These are phyloP conservation scores for Grammomys dolichurus DNA, from an alignment of 2,113 vertebrate genomes.

Conservation along the genomic window DNA sequence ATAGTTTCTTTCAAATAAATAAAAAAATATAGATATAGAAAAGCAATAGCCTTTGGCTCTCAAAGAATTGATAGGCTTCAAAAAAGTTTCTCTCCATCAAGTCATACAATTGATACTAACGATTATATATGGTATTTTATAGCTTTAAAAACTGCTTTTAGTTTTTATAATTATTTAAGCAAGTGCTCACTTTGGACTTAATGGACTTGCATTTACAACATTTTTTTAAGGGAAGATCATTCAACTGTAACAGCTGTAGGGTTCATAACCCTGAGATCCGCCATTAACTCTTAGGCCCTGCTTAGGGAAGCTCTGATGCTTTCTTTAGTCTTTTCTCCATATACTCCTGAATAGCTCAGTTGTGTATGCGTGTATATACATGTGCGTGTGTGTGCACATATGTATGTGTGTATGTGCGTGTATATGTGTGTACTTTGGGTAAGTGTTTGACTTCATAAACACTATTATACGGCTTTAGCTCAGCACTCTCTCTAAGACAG, in stretches of 20 bases:
- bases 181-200: not conserved
- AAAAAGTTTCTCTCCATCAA: not conserved
- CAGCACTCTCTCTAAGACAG: not conserved
- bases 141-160: conserved; percentile 21
- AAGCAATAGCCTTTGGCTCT: not conserved
- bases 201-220: conserved; percentile 22
- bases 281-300: not conserved
- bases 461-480: not conserved
- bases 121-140: not conserved
- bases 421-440: not conserved
- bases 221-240: conserved; percentile 41
- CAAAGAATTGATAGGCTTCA: not conserved
- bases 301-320: not conserved
- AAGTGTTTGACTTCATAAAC: not conserved
- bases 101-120: not conserved
- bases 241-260: not conserved
- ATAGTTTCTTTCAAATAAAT: not conserved
- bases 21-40: not conserved
- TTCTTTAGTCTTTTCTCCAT: not conserved
- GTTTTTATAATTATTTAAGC: conserved; percentile 1
- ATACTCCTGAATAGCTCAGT: not conserved
- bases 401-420: too few species aligned
- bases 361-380: not conserved
- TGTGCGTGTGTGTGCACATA: too few species aligned
- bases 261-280: not conserved